Evolutionary conservation across 1,140 invertebrate species (phyloP).

Genomic region (Luehdorfia chinensis): DNA sequence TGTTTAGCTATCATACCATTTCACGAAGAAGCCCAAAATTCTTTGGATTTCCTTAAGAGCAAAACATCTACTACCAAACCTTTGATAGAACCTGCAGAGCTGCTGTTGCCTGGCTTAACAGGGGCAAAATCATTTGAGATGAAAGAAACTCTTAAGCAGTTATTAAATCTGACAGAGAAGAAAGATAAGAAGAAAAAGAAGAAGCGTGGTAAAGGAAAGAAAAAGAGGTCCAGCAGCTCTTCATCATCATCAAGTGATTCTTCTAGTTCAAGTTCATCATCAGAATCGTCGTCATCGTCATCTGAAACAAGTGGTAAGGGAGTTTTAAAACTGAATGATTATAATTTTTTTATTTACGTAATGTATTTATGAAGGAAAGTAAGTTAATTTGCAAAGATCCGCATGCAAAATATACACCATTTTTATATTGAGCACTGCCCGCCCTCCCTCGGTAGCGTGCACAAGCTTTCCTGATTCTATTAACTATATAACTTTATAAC

Average conservation of each 20-base stretch:
- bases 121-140: constrained; percentile 78
- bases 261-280: constrained; percentile 80
- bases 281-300: constrained; percentile 81
- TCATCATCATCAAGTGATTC: constrained; percentile 82
- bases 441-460: too few species aligned
- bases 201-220: constrained; percentile 83
- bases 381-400: too few species aligned
- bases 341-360: too few species aligned
- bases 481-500: too few species aligned
- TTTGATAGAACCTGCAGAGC: constrained; percentile 79
- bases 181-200: constrained; percentile 87
- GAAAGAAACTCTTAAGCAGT: constrained; percentile 81
- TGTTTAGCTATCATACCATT: constrained; percentile 88
- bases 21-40: constrained; percentile 90
- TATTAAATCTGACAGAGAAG: constrained; percentile 78
- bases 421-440: too few species aligned
- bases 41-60: constrained; percentile 85
- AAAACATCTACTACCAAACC: constrained; percentile 79
- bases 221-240: constrained; percentile 82
- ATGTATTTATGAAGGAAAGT: too few species aligned
- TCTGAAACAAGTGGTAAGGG: constrained; percentile 73
- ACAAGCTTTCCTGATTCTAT: too few species aligned
- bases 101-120: constrained; percentile 77
- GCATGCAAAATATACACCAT: too few species aligned
- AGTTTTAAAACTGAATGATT: constrained; percentile 16